A percentile compares a stretch with the other conserved stretches of the same genome.
Conservation (phyloP, 2,888 invertebrate genomes). For the Neria commutata region DNA sequence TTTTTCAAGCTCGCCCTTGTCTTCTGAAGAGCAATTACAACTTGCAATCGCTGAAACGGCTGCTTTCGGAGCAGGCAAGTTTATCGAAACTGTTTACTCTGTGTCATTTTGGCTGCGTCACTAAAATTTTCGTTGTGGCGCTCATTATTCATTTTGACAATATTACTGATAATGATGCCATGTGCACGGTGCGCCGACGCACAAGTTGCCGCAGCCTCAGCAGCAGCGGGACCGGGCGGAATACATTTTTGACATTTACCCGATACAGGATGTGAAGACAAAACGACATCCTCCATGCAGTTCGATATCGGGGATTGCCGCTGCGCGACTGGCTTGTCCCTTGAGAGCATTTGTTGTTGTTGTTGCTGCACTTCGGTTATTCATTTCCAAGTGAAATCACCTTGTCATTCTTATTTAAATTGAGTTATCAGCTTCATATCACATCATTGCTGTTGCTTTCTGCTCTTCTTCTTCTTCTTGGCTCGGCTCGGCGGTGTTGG, state of each 20-base stretch:
- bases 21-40: too few species aligned
- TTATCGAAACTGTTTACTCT: too few species aligned
- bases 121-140: constrained; percentile 29
- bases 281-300: background rate
- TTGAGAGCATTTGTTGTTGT: background rate
- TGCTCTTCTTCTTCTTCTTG: too few species aligned
- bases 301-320: background rate
- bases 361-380: background rate
- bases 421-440: constrained; percentile 45
- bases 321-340: background rate
- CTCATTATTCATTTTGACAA: constrained; percentile 62
- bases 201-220: too few species aligned
- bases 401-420: constrained; percentile 51
- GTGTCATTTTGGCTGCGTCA: constrained; percentile 36
- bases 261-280: background rate
- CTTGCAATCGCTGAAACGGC: too few species aligned
- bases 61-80: too few species aligned
- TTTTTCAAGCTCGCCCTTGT: too few species aligned
- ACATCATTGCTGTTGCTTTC: too few species aligned
- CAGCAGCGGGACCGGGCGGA: background rate
- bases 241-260: background rate
- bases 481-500: too few species aligned
- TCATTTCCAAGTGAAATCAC: constrained; percentile 36
- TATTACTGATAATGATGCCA: constrained; percentile 62
- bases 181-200: constrained; percentile 29